phyloP scores from a whole-genome alignment of 2,797 vertebrate genomes.

The Gallinago solitaria region DNA sequence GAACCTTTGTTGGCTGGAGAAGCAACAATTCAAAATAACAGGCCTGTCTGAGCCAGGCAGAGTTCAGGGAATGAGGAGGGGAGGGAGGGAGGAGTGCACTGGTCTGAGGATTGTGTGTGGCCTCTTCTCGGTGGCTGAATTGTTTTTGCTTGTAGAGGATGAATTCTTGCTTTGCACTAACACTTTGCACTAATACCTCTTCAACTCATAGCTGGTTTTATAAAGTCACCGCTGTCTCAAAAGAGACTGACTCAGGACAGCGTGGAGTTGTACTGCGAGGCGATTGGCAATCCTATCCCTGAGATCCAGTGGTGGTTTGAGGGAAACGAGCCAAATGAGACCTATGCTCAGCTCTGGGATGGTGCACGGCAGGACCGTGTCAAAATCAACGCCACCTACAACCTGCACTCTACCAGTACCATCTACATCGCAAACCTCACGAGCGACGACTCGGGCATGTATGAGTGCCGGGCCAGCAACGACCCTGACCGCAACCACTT shows the following conservation, averaged over 20 bases:
- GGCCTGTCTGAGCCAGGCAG: background rate
- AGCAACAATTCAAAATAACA: rapidly evolving
- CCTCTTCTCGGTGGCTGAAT: background rate
- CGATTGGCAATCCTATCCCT: conserved; percentile 88
- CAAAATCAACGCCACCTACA: conserved; percentile 89
- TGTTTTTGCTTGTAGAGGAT: background rate
- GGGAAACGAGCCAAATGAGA: conserved; percentile 83
- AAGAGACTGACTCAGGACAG: conserved; percentile 81
- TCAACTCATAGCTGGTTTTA: conserved; percentile 85
- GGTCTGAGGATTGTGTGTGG: rapidly evolving
- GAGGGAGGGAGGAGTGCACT: background rate
- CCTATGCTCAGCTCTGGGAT: conserved; percentile 87
- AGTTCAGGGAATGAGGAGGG: background rate
- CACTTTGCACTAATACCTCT: conserved; percentile 66
- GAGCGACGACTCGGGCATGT: conserved; percentile 86
- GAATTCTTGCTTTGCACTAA: conserved; percentile 64
- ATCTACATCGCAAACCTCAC: conserved; percentile 83
- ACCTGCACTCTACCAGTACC: conserved; percentile 86
- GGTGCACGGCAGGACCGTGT: conserved; percentile 86
- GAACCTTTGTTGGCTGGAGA: background rate
- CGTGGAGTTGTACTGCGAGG: conserved; percentile 90
- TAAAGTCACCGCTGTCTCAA: conserved; percentile 89
- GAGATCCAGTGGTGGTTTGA: conserved; percentile 97
- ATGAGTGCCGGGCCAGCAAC: conserved; percentile 95
- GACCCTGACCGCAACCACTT: conserved; percentile 95